Base-by-base conservation (phyloP, 2,797 vertebrate genomes). In the Galagoides demidoff region DNA sequence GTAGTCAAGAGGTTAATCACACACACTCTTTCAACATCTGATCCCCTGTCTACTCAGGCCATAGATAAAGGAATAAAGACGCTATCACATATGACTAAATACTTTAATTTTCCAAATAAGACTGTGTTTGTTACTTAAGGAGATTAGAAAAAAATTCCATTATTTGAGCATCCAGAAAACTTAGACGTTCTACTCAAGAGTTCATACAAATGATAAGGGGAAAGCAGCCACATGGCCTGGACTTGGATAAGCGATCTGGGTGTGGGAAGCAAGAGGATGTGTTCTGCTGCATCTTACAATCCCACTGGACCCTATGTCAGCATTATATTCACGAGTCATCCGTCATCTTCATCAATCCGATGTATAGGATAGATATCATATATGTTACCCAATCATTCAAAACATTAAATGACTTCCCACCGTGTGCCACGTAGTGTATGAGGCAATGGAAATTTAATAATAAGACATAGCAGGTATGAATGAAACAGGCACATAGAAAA, bases 141-240 rank as follows among this genome's bases (percentile, higher is more conserved):
- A 86, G 20, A 70, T 37, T 85, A 27, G 5, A 89, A 3, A 37
- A 73, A 71, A 52, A 49, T 81, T 34, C 13, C 22, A 86, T 76
- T 45, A 52, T 52, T 23, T 76, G 55, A 86, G 9, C 68, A 11
- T 78, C 25, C 19, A 86, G 29, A 66, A 90, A 78, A 66, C 37
- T 90, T 2, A 95, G 8, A 95, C 76, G 19, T 61, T 74, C 34
- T 78, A 14, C 29, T 87, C 14, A 86, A 92, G 73, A 79, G 37
- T 37, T 39, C 9, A 29, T 81, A 4, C 29, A 96, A 83, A 89
- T 92, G 4, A 45, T 68, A 10, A 76, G 9, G 76, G 10, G 22
- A 5, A 37, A 59, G 4, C 73, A 66, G 4, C 11, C 2, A 6
- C 1, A 61, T 3, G 66, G 7, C 71, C 4, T 71, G 43, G 8